phyloP scores from a whole-genome alignment of 2,888 invertebrate species.

The Folsomia manolachei region DNA sequence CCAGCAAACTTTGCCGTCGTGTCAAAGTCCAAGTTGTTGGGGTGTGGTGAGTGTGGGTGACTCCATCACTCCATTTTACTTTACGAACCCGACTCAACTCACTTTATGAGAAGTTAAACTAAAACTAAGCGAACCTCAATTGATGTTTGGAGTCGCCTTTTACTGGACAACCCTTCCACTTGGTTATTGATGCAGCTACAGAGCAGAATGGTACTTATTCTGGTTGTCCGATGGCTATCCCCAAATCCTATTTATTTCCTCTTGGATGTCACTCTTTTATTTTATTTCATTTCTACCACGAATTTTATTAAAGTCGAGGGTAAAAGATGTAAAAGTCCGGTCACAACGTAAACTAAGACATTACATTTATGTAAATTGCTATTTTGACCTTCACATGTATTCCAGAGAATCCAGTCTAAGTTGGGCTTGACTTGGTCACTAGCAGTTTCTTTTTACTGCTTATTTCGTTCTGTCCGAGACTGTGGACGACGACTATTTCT shows the following conservation, averaged over 20 bases:
- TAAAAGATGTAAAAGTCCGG: constrained; percentile 12
- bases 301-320: constrained; percentile 6
- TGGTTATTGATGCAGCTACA: not conserved
- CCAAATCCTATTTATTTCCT: not conserved
- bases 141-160: not conserved
- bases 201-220: not conserved
- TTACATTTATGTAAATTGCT: constrained; percentile 8
- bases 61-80: not conserved
- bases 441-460: not conserved
- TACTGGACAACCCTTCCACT: not conserved
- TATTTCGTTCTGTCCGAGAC: not conserved
- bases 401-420: not conserved
- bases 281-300: constrained; percentile 6
- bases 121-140: not conserved
- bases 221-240: not conserved
- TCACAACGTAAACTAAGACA: not conserved
- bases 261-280: constrained; percentile 7
- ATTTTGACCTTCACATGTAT: not conserved
- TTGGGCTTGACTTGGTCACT: not conserved
- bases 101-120: not conserved
- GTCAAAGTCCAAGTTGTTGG: too few species aligned
- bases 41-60: not conserved
- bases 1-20: not conserved
- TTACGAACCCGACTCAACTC: not conserved
- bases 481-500: too few species aligned